phyloP scores from a whole-genome alignment of 2,888 invertebrate genomes.

The Pristionchus maxplancki region DNA sequence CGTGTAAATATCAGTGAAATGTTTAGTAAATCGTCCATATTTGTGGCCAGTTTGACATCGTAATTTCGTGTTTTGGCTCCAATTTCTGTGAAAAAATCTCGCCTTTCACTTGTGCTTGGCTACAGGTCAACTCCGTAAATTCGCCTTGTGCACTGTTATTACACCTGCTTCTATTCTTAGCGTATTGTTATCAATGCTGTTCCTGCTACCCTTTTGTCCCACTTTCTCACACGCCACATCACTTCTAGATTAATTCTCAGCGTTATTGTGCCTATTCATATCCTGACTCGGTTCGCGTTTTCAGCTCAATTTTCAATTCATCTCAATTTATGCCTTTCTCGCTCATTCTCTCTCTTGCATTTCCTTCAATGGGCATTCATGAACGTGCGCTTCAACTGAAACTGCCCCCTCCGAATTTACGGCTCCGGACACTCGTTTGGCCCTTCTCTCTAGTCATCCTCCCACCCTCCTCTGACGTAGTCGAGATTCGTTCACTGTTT shows the following conservation, averaged over 20 bases:
- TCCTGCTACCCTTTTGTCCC: too few relatives aligned
- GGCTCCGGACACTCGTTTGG: not conserved
- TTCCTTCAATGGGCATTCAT: not conserved
- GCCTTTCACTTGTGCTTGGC: too few relatives aligned
- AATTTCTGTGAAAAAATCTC: too few relatives aligned
- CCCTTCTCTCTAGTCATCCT: not conserved
- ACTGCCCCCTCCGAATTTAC: not conserved
- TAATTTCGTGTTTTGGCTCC: too few relatives aligned
- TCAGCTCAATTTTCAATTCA: not conserved
- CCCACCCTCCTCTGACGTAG: not conserved
- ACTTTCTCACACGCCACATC: not conserved
- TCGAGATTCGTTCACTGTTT: not conserved
- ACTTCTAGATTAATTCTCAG: not conserved
- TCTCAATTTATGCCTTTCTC: not conserved
- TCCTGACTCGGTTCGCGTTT: not conserved
- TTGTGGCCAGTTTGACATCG: too few relatives aligned
- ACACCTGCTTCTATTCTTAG: too few relatives aligned
- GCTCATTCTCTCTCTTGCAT: not conserved
- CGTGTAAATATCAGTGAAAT: not conserved
- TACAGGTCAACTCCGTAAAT: too few relatives aligned
- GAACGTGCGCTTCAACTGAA: not conserved
- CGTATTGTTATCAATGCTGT: too few relatives aligned
- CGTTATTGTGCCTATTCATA: not conserved
- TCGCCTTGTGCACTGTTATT: too few relatives aligned
- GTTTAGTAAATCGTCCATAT: not conserved